Evolutionary conservation across 2,888 invertebrate species (phyloP), one percentile per base, ranked within the genome.

Genomic region (Trichopoda pennipes): DNA sequence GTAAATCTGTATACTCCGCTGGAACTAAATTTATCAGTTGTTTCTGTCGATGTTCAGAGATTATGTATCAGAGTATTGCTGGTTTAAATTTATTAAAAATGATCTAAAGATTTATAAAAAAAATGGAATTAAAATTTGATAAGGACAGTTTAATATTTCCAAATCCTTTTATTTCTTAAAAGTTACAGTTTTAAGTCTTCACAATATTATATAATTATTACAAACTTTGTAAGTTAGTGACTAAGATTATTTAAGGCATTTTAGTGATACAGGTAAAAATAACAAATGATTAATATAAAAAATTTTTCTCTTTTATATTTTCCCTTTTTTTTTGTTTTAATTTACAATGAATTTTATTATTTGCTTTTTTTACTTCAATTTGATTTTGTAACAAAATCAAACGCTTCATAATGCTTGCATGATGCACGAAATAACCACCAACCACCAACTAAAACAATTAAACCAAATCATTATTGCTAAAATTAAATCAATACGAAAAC

Each of bases 301-400:
- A 60, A 23, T 76, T 84, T 80, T 84, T 83, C 84, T 84, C 76
- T 85, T 84, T 85, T 85, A 81, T 80, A 84, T 83, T 84, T 79
- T 84, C 79, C 82, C 55, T 56, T 82, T 82, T 63, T 51, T 84
- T 56, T 82, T 82, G 60, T 51, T 84, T 2, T 70, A 73, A 69
- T 73, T 76, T 64, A 51, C 68, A 80, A 68, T 69, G 74, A 49
- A 55, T 38, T 47, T 73, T 75, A 63, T 75, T 21, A 14, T 73
- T 79, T 79, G 58, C 68, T 47, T 77, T 47, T 77, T 61, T 58
- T 23, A 19, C 61, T 61, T 70, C 2, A 28, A 60, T 83, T 74
- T 75, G 44, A 82, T 82, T 77, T 61, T 12, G 19, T 17, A 44
- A 61, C 42, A 12, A 61, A 35, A 70, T 78, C 77, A 81, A 81